Evolutionary conservation across 2,888 invertebrate genomes (phyloP), one percentile per base, ranked within the genome.

Genomic region (Nephrocerus scutellatus): DNA sequence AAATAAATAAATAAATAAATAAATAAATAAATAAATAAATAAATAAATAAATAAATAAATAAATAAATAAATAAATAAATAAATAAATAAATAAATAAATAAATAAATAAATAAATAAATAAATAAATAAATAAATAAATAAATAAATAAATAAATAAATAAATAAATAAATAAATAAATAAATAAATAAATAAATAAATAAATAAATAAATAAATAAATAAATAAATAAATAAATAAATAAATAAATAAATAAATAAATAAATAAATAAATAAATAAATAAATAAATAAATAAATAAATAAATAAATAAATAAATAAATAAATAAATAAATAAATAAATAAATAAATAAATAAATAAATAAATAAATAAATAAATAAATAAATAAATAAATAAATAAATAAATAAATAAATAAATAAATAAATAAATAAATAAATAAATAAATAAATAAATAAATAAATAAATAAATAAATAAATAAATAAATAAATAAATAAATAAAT

Each of bases 31-130:
- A 26, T 26, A 26, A 8, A 26, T 26, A 26, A 8, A 26, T 26
- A 26, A 26, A 26, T 26, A 26, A 8, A 26, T 26, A 26, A 8
- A 26, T 26, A 26, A 8, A 26, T 26, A 26, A 8, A 26, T 26
- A 26, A 8, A 26, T 26, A 26, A 8, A n/a, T 26, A 26, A 8
- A 26, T 26, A 26, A 8, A 26, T 26, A 26, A 8, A 26, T 26
- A 26, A 8, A 26, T 26, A 26, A 8, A 26, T 26, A 26, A 8
- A 26, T 26, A 26, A 8, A 26, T 26, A 26, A 8, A 26, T 26
- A 26, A 8, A 26, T 26, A 26, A 8, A 26, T 26, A 26, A 8
- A 26, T 26, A 26, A 8, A 26, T 26, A 26, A 8, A 26, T 26
- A 26, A 8, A 26, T 26, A 26, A 8, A 26, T 26, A 26, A 8